Percentiles rank a stretch among this genome's conserved stretches.
phyloP scores from a whole-genome alignment of 2,797 vertebrate genomes.

The Sarcophilus harrisii region DNA sequence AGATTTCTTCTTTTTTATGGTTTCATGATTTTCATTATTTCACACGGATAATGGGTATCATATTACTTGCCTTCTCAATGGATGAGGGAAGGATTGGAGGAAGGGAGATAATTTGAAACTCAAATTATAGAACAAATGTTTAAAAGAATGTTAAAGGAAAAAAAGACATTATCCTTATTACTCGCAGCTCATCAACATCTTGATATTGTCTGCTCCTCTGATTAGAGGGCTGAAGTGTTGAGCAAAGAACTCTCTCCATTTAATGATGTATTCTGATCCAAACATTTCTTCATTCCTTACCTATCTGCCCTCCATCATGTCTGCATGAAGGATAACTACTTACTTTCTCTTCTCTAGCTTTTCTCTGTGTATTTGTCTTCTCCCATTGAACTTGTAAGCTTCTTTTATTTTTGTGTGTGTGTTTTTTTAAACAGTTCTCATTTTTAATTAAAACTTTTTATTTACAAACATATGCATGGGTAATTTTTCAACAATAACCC shows the following conservation, averaged over 20 bases:
- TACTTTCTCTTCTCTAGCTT: not conserved
- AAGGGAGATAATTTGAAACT: not conserved
- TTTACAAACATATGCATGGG: too few species aligned
- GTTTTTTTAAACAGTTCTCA: too few species aligned
- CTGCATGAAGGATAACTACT: not conserved
- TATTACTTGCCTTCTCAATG: not conserved
- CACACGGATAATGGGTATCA: not conserved
- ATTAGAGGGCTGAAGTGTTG: not conserved
- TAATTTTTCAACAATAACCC: too few species aligned
- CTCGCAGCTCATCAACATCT: not conserved
- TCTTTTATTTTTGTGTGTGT: not conserved
- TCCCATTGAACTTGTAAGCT: not conserved
- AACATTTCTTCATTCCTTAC: not conserved
- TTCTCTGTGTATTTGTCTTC: not conserved
- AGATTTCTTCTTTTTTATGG: too few species aligned
- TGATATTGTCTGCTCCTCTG: not conserved
- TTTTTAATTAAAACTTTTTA: too few species aligned
- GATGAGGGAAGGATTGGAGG: not conserved
- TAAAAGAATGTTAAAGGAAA: not conserved
- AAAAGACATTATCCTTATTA: not conserved
- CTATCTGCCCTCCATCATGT: not conserved
- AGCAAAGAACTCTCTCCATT: not conserved
- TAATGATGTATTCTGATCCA: not conserved
- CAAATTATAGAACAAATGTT: not conserved
- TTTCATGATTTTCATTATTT: too few species aligned